Evolutionary conservation across 2,113 vertebrate genomes (phyloP), one percentile per base, ranked within the genome.

Genomic region (Strix uralensis): DNA sequence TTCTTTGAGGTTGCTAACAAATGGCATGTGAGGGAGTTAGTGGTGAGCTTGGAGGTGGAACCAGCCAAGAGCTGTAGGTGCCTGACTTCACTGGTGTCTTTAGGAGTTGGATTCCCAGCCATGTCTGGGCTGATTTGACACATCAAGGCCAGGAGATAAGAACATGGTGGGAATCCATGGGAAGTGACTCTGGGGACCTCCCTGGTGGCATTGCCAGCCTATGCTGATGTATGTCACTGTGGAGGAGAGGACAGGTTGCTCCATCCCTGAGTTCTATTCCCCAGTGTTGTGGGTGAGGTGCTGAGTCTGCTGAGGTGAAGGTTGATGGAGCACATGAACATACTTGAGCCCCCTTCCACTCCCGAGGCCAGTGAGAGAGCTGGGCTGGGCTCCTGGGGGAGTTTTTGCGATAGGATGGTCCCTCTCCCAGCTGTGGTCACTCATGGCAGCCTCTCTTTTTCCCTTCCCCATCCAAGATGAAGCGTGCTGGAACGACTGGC

Each of bases 401-500:
- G 30, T 19, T 10, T 36, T 27, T 36, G 21, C 26, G 0, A 1
- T 17, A 47, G 66, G 30, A 2, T 1, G 5, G 3, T 26, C 10
- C 66, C 30, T 90, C 22, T 94, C 32, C 38, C 29, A 15, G 2
- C 1, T 52, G 42, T 1, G 0, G 30, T n/a, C 25, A 2, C 17
- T 96, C 86, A 95, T 0, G 4, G 21, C 38, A 23, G 1, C 20
- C 32, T 81, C 26, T 52, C 46, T 27, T 66, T 58, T 7, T 30
- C 63, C 32, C 20, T 85, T 74, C 40, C 57, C 51, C n/a, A 20
- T 18, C 44, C 18, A 87, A 99, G 99, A 99, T 99, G 46, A 99
- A 99, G 96, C 99, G 98, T 21, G 97, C 98, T 0, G 99, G 98
- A 27, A 98, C 99, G 1, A 99, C 98, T 0, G 98, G 99, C 6